A percentile compares a stretch with the other conserved stretches of the same genome.
Conservation (phyloP, 2,113 vertebrate genomes). For the Bubalus kerabau region DNA sequence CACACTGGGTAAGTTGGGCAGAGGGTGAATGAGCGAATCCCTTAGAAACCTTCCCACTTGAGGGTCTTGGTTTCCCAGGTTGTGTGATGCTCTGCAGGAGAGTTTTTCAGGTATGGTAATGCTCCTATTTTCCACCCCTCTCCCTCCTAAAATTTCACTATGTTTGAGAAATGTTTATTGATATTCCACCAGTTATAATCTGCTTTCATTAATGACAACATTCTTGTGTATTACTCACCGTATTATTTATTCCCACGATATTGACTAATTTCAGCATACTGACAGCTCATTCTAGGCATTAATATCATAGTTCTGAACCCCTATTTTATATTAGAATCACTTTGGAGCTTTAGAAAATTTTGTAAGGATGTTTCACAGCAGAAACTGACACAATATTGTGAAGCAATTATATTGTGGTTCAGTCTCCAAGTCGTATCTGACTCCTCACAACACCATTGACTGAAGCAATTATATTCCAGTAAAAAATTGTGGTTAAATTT, state of each 20-base stretch:
- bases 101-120: background rate
- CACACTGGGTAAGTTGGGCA: background rate
- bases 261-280: background rate
- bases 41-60: background rate
- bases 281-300: background rate
- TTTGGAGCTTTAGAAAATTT: background rate
- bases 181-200: background rate
- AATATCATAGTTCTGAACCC: background rate
- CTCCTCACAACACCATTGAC: background rate
- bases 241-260: background rate
- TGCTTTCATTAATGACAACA: background rate
- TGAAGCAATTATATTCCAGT: background rate
- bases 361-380: background rate
- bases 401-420: background rate
- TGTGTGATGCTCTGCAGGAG: background rate
- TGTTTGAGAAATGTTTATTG: background rate
- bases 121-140: background rate
- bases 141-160: background rate
- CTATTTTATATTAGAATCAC: background rate
- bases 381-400: background rate
- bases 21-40: background rate
- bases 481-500: background rate
- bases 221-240: background rate
- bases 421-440: background rate
- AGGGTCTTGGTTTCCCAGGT: background rate